These are phyloP conservation scores for Pammene fasciana DNA, from an alignment of 2,888 invertebrate species.

Conservation along the genomic window DNA sequence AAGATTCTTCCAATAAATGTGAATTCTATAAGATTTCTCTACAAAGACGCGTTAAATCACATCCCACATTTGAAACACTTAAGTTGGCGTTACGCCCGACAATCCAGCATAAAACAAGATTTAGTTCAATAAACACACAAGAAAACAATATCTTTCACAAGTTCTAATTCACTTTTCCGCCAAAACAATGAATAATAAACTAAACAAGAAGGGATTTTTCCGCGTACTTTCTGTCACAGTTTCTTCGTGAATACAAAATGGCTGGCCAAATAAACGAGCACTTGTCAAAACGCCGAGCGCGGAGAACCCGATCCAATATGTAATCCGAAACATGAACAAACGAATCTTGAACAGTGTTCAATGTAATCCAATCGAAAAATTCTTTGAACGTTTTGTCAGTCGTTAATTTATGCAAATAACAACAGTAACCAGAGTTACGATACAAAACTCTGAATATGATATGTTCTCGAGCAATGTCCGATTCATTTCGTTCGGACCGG, in stretches of 20 bases:
- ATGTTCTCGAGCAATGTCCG: constrained; percentile 28
- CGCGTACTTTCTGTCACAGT: constrained; percentile 56
- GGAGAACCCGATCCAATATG: constrained; percentile 18
- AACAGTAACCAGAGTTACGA: constrained; percentile 52
- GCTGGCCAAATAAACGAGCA: constrained; percentile 63
- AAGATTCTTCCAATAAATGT: constrained; percentile 11
- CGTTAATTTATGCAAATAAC: constrained; percentile 60
- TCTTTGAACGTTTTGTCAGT: constrained; percentile 50
- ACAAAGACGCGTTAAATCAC: constrained; percentile 28
- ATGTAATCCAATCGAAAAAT: constrained; percentile 25
- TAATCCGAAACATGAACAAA: constrained; percentile 12
- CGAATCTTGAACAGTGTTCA: constrained; percentile 21
- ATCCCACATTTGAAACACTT: constrained; percentile 37
- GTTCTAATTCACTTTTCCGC: constrained; percentile 23
- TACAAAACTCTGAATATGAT: constrained; percentile 39
- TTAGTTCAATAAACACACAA: neutral
- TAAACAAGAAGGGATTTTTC: constrained; percentile 58
- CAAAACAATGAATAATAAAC: constrained; percentile 29
- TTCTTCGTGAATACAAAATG: constrained; percentile 72
- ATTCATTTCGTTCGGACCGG: constrained; percentile 48
- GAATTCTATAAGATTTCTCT: constrained; percentile 9
- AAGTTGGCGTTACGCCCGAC: constrained; percentile 25
- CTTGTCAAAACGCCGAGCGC: constrained; percentile 44
- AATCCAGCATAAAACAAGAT: constrained; percentile 24
- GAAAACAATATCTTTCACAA: constrained; percentile 4